Evolutionary conservation across 92 coral and sea anemone species (phyloP), one percentile per base, ranked within the genome.

Genomic region (Pocillopora grandis): DNA sequence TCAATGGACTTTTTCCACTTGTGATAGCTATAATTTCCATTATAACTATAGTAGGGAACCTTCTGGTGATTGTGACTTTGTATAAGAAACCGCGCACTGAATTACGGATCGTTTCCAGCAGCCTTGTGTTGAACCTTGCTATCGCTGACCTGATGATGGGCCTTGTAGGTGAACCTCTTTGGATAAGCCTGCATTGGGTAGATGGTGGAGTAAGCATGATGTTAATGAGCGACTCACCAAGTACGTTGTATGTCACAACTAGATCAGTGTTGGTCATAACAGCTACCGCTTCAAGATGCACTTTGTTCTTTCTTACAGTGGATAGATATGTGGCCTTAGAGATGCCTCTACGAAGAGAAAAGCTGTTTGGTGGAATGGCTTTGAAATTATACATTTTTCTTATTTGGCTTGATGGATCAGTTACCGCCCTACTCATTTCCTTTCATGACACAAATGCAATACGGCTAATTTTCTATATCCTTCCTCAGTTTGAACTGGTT

Each of bases 241-340:
- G 5, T 42, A 7, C 52, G 52, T 7, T 3, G 52, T 42, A 2
- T 42, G 52, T 42, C 52, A 42, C 52, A 42, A 42, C 52, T 42
- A 42, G 52, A 13, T 68, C 79, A 72, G 59, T 72, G 8, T 52
- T 83, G 15, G 37, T 61, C n/a, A 73, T 87, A 10, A 71, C 84
- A 27, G 83, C 77, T 2, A 69, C 75, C 13, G 88, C 86, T 19
- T 89, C 92, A 23, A 75, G 87, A 49, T 64, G 85, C 6, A 85
- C 92, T 3, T 76, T 89, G n/a, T 76, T 89, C 9, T 82, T 62
- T 62, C 78, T 89, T 61, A 85, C 92, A 12, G 55, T 89, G 48
- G 92, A 89, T 58, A 85, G 92, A 70, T 89, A 85, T 57, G 63
- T 89, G 21, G 92, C 86, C 55, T 15, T 89, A 58, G 92, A 80